Evolutionary conservation across 1,140 invertebrate species (phyloP).

Genomic region (Lepidostoma basale): DNA sequence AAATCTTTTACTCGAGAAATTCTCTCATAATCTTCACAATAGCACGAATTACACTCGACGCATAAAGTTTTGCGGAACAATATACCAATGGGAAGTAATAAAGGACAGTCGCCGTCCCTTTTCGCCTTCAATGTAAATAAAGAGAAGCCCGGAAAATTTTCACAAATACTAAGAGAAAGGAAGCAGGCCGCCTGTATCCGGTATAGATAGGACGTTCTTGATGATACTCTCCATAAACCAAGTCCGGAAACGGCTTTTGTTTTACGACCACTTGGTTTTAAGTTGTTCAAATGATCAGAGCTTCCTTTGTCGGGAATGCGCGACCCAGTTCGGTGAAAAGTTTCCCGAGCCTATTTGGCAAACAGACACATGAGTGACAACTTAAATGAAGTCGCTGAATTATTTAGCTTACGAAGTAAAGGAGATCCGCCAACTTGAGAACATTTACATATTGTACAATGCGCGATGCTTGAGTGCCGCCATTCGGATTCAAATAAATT

Average conservation of each 20-base stretch:
- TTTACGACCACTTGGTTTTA: constrained; percentile 37
- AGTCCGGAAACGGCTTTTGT: constrained; percentile 38
- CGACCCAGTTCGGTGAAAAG: constrained; percentile 13
- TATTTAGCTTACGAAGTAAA: constrained; percentile 1
- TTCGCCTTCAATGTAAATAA: constrained; percentile 17
- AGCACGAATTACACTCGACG: constrained; percentile 6
- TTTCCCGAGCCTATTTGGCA: constrained; percentile 10
- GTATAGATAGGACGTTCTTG: constrained; percentile 20
- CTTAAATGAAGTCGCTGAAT: background rate
- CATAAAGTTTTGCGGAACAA: constrained; percentile 9
- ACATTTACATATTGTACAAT: too few species aligned
- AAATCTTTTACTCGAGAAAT: constrained; percentile 29
- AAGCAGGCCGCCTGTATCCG: background rate
- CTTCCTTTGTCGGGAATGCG: constrained; percentile 13
- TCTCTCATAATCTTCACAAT: constrained; percentile 28
- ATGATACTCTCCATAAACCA: constrained; percentile 35
- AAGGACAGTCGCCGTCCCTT: background rate
- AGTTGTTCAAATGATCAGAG: constrained; percentile 30
- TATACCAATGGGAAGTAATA: constrained; percentile 23
- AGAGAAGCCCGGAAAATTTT: constrained; percentile 5
- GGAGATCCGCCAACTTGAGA: background rate
- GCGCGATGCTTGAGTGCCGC: too few species aligned
- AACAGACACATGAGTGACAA: constrained; percentile 23
- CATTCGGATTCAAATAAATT: too few species aligned
- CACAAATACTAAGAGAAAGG: constrained; percentile 3